These are phyloP conservation scores for Pseudorhiza aurosa DNA, from an alignment of 30 jellyfish, hydroid and myxozoan species.

Conservation along the genomic window DNA sequence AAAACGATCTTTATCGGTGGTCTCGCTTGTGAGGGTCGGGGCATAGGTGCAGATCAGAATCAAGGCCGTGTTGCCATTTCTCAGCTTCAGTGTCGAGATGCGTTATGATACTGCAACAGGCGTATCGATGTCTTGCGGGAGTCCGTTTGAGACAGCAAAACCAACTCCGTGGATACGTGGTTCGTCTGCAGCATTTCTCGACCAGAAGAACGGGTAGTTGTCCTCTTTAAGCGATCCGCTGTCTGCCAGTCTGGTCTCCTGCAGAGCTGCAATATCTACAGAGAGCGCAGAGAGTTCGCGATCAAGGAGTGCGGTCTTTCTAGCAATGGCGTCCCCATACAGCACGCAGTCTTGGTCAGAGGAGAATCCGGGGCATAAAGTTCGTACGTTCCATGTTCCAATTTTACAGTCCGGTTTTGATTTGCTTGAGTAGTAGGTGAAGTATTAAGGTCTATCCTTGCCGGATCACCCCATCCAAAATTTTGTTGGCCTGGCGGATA, in stretches of 20 bases:
- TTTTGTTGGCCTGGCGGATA: no score
- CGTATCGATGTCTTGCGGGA: no score
- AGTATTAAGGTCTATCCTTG: no score
- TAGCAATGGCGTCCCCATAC: no score
- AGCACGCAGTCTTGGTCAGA: no score
- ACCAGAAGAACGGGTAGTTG: constrained; percentile 28
- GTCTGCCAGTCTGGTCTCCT: constrained; percentile 31
- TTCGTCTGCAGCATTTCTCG: constrained; percentile 17
- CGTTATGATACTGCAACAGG: no score
- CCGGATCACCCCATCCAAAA: no score
- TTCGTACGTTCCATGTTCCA: constrained; percentile 39
- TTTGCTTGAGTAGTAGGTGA: no score
- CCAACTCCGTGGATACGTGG: constrained; percentile 44
- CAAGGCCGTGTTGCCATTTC: not conserved
- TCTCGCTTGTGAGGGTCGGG: constrained; percentile 19
- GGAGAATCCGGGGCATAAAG: not conserved
- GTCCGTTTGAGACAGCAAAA: constrained; percentile 9
- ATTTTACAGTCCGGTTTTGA: no score
- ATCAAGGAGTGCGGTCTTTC: constrained; percentile 12
- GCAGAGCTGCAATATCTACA: constrained; percentile 20
- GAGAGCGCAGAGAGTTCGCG: constrained; percentile 8
- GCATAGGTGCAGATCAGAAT: constrained; percentile 27
- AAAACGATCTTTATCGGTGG: not conserved
- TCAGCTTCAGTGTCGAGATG: no score
- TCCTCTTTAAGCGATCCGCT: constrained; percentile 16